Base-by-base conservation (phyloP, 2,113 vertebrate genomes). In the Procavia capensis region DNA sequence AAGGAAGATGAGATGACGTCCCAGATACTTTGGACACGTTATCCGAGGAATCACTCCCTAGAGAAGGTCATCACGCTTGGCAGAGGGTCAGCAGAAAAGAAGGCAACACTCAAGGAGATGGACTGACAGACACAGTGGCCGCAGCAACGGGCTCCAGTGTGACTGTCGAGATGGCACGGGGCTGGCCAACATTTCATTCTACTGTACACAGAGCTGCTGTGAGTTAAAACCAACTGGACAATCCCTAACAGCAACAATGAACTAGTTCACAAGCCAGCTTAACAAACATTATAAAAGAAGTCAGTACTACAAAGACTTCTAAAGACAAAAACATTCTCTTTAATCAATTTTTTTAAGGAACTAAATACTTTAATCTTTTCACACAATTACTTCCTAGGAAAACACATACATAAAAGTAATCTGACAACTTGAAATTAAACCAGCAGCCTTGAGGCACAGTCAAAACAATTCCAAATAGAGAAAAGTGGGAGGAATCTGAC, bases 191-290 rank as follows among this genome's bases (percentile, higher is more conserved):
- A 16, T 54, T 54, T 54, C 17, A 16, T 54, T 54, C 11, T 54
- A 16, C 17, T 16, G 50, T 54, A 54, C 50, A 16, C 17, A 54
- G 50, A 16, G 50, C 17, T 16, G 50, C 11, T 54, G 17, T 9
- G 50, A 54, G 9, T 54, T 16, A 13, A 13, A 54, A 54, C 50
- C 14, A 16, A 54, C 50, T 54, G 3, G 11, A 54, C 50, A 16
- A 16, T 3, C 13, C 50, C 50, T 54, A 54, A 54, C 50, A 50
- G 47, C 7, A 7, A 50, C 47, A 54, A 50, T 74, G 79, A 95
- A 94, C 74, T 92, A 85, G 91, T 93, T 97, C 78, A 87, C 64
- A 89, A 86, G 75, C 81, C 74, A 95, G 68, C 83, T 70, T 61
- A 92, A 92, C 70, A 74, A 64, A 93, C 91, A 66, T 84, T 59